Evolutionary conservation across 2,797 vertebrate genomes (phyloP).

Genomic region (Pantherophis alleghaniensis): DNA sequence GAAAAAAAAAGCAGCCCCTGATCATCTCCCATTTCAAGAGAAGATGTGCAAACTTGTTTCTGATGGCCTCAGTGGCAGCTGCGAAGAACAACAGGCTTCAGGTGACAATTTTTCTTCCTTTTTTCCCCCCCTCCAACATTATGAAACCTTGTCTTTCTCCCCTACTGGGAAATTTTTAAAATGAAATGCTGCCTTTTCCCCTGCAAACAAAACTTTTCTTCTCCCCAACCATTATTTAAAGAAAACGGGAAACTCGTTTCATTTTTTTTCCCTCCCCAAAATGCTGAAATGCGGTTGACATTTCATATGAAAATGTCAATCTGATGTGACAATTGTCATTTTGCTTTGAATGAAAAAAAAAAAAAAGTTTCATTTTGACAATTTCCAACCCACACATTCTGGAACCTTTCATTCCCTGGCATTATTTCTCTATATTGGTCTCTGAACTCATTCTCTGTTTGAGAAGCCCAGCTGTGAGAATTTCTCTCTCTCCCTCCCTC

Average conservation of each 20-base stretch:
- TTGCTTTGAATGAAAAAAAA: conserved; percentile 38
- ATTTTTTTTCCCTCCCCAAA: background rate
- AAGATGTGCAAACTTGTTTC: background rate
- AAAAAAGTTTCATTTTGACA: conserved; percentile 39
- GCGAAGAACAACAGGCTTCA: background rate
- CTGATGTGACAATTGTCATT: conserved; percentile 44
- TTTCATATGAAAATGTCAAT: conserved; percentile 35
- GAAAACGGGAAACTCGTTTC: background rate
- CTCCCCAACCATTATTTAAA: background rate
- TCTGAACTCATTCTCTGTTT: conserved; percentile 9
- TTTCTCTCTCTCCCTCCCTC: background rate
- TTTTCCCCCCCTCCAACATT: background rate
- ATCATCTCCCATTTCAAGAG: background rate
- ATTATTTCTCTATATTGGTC: conserved; percentile 21
- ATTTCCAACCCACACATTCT: conserved; percentile 26
- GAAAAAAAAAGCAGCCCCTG: background rate
- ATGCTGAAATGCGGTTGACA: conserved; percentile 22
- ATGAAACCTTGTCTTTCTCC: background rate
- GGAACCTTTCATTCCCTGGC: conserved; percentile 6
- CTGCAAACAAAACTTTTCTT: conserved; percentile 11
- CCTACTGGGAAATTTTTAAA: background rate
- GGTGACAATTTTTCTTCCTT: conserved; percentile 1
- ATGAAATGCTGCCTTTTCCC: conserved; percentile 8
- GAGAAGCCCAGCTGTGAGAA: conserved; percentile 8
- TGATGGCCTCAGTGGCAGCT: background rate